A percentile compares a stretch with the other conserved stretches of the same genome.
Conservation (phyloP, 2,797 vertebrate genomes). For the Acanthurus lineatus region DNA sequence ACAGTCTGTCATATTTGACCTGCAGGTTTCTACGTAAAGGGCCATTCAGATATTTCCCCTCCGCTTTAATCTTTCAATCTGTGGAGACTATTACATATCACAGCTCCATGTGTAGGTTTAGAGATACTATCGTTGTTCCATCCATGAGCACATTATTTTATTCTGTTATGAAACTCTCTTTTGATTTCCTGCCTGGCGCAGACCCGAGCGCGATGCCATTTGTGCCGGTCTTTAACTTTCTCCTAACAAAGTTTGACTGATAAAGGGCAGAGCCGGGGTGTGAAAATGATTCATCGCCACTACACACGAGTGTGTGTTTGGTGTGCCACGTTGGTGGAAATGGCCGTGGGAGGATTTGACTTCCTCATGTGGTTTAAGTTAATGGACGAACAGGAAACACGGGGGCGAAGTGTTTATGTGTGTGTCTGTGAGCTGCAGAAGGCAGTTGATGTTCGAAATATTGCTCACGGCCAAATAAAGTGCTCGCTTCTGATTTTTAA, state of each 20-base stretch:
- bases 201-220: constrained; percentile 19
- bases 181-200: constrained; percentile 48
- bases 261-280: constrained; percentile 65
- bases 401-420: constrained; percentile 59
- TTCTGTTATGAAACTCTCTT: constrained; percentile 53
- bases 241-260: constrained; percentile 42
- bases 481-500: constrained; percentile 32
- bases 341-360: constrained; percentile 74
- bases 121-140: constrained; percentile 59
- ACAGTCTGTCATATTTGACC: constrained; percentile 6
- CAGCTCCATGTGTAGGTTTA: background rate
- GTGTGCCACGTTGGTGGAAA: constrained; percentile 69
- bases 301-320: constrained; percentile 5
- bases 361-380: constrained; percentile 74
- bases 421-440: constrained; percentile 28
- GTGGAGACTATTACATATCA: background rate
- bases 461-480: constrained; percentile 43
- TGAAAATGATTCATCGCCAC: constrained; percentile 51
- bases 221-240: constrained; percentile 36
- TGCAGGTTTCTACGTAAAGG: constrained; percentile 17
- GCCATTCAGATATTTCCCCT: constrained; percentile 15
- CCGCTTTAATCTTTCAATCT: background rate
- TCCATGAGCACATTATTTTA: constrained; percentile 43
- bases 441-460: constrained; percentile 42
- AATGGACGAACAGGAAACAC: constrained; percentile 76